Evolutionary conservation across 2,888 invertebrate species (phyloP).

Genomic region (Lochmaea capreae): DNA sequence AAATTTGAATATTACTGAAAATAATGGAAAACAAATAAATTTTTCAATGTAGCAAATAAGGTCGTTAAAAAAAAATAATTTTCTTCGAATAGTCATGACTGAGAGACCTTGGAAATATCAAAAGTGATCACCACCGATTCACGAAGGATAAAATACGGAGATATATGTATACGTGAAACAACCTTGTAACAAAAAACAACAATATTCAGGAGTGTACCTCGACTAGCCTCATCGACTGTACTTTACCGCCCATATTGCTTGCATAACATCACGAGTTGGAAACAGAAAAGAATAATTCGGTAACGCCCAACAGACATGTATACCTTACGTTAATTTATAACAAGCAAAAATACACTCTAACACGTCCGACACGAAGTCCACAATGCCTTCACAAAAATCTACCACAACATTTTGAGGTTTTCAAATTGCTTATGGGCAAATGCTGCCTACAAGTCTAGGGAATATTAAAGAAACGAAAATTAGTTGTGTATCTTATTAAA

Average conservation of each 20-base stretch:
- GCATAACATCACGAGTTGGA: conserved; percentile 67
- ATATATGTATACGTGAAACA: conserved; percentile 20
- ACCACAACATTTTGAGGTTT: conserved; percentile 59
- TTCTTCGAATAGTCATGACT: conserved; percentile 6
- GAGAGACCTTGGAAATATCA: conserved; percentile 14
- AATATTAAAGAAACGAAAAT: conserved; percentile 43
- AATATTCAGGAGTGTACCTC: conserved; percentile 41
- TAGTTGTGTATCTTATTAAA: conserved; percentile 45
- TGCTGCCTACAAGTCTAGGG: conserved; percentile 56
- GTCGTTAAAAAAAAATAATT: not conserved
- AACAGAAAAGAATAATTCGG: conserved; percentile 67
- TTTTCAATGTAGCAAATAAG: not conserved
- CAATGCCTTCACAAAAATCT: conserved; percentile 54
- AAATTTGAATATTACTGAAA: not conserved
- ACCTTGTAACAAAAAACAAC: conserved; percentile 41
- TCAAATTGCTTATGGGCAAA: conserved; percentile 63
- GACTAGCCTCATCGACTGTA: conserved; percentile 57
- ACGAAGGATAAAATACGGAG: conserved; percentile 30
- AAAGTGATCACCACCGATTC: conserved; percentile 22
- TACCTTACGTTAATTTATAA: conserved; percentile 65
- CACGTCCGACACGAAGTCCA: conserved; percentile 53
- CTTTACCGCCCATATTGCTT: conserved; percentile 67
- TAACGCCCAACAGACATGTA: conserved; percentile 67
- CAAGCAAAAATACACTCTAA: conserved; percentile 64
- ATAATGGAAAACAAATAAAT: not conserved